phyloP scores from a whole-genome alignment of 1,140 invertebrate genomes.

The Pseudobourletiella spinata region DNA sequence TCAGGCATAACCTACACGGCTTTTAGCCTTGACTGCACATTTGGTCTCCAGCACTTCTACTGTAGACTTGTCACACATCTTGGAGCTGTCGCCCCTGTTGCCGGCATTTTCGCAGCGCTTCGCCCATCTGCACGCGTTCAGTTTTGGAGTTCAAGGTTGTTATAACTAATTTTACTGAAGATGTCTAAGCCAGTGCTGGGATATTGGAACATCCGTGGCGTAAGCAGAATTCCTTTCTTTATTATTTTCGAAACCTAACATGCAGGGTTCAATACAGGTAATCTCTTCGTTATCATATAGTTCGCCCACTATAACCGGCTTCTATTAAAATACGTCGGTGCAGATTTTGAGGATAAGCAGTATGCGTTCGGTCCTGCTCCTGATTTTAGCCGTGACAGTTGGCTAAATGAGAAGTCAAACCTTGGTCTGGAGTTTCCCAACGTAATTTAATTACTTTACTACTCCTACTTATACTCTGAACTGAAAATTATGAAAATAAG shows the following conservation, averaged over 20 bases:
- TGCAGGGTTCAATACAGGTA: too few species aligned
- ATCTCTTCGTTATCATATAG: not conserved
- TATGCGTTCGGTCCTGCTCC: not conserved
- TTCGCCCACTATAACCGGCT: not conserved
- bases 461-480: not conserved
- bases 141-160: too few species aligned
- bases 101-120: too few species aligned
- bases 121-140: too few species aligned
- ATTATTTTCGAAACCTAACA: not conserved
- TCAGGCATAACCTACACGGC: too few species aligned
- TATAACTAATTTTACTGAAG: too few species aligned
- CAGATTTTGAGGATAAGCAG: not conserved
- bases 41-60: too few species aligned
- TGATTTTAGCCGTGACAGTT: conserved; percentile 38
- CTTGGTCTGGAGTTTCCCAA: conserved; percentile 20
- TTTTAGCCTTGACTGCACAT: too few species aligned
- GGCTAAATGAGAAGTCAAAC: conserved; percentile 15
- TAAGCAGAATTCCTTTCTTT: not conserved
- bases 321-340: not conserved
- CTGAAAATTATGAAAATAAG: not conserved
- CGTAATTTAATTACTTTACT: not conserved
- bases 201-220: not conserved
- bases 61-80: too few species aligned
- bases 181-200: not conserved
- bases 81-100: too few species aligned